A percentile compares a stretch with the other conserved stretches of the same genome.
Conservation (phyloP, 2,888 invertebrate species). For the Plebejus argus region DNA sequence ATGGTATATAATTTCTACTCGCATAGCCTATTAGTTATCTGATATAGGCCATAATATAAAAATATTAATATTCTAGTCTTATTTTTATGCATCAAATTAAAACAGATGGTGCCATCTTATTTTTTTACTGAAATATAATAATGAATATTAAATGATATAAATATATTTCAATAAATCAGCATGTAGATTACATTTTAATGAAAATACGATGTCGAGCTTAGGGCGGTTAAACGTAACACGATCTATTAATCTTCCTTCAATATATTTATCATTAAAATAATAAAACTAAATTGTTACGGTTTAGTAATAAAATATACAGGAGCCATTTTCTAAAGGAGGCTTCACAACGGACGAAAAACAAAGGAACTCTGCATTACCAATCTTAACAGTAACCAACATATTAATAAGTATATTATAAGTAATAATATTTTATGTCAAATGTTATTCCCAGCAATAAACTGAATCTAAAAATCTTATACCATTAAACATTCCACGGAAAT, state of each 20-base stretch:
- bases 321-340: constrained; percentile 20
- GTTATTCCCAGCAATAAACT: no score
- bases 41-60: not conserved
- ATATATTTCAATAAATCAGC: constrained; percentile 24
- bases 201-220: constrained; percentile 13
- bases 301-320: constrained; percentile 27
- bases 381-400: no score
- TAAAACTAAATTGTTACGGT: not conserved
- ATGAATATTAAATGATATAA: not conserved
- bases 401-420: no score
- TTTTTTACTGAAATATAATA: not conserved
- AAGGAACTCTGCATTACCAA: not conserved
- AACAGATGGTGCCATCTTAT: not conserved
- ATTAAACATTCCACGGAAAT: no score
- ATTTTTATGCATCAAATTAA: not conserved
- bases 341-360: not conserved
- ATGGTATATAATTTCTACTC: not conserved
- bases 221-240: constrained; percentile 14
- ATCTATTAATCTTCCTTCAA: constrained; percentile 15
- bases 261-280: constrained; percentile 29
- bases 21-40: constrained; percentile 12
- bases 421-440: no score
- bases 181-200: constrained; percentile 15
- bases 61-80: not conserved
- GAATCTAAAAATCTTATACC: no score